These are phyloP conservation scores for Drosophila dives DNA, from an alignment of 2,888 invertebrate species.

Conservation along the genomic window DNA sequence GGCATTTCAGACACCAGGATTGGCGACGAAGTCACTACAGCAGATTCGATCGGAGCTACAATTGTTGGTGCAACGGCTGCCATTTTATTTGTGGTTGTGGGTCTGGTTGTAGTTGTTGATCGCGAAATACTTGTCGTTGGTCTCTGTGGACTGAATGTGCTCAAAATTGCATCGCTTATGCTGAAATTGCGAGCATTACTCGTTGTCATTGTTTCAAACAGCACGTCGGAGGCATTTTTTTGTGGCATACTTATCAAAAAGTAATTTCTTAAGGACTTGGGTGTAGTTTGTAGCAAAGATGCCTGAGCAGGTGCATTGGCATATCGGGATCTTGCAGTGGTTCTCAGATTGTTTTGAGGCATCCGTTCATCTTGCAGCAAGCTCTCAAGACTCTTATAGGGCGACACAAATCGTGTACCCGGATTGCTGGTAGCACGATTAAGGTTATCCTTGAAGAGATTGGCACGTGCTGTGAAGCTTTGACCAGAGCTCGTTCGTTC, in stretches of 20 bases:
- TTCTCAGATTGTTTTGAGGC: constrained; percentile 67
- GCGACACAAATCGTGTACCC: constrained; percentile 85
- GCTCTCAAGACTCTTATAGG: constrained; percentile 86
- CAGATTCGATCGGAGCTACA: constrained; percentile 61
- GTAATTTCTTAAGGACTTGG: constrained; percentile 78
- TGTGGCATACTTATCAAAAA: constrained; percentile 74
- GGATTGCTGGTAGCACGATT: constrained; percentile 82
- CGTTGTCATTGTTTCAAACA: constrained; percentile 69
- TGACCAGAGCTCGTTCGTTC: constrained; percentile 60
- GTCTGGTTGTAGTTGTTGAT: constrained; percentile 26
- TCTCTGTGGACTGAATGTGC: constrained; percentile 69
- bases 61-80: constrained; percentile 46
- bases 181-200: constrained; percentile 76
- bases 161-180: constrained; percentile 79
- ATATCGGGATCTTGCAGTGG: constrained; percentile 73
- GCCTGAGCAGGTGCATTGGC: constrained; percentile 54
- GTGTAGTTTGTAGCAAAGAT: constrained; percentile 69
- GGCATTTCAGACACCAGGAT: constrained; percentile 64
- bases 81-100: constrained; percentile 30
- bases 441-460: constrained; percentile 83
- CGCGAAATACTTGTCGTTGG: constrained; percentile 28
- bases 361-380: constrained; percentile 84
- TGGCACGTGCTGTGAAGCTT: constrained; percentile 83
- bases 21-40: constrained; percentile 70
- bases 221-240: constrained; percentile 63